A percentile compares a stretch with the other conserved stretches of the same genome.
These are phyloP conservation scores for Potorous gilbertii DNA, from an alignment of 2,797 vertebrate genomes.

Conservation along the genomic window DNA sequence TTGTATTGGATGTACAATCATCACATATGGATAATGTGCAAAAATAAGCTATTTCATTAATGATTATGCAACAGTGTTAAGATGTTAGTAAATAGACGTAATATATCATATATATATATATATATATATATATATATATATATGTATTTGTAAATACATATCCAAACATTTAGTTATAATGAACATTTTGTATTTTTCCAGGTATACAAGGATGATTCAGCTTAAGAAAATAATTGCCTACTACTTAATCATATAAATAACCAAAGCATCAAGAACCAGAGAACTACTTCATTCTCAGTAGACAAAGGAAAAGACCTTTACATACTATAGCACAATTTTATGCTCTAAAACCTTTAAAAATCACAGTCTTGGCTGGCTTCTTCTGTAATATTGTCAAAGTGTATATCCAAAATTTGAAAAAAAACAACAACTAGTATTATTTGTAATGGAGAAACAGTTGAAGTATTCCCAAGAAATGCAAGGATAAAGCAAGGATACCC, in stretches of 20 bases:
- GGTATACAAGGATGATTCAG: neutral
- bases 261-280: neutral
- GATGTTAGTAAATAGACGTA: neutral
- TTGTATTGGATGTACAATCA: neutral
- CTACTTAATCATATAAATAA: neutral
- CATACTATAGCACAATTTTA: neutral
- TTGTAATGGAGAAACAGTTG: neutral
- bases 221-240: neutral
- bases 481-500: neutral
- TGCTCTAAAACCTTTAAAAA: neutral
- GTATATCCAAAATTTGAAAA: neutral
- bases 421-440: neutral
- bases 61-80: neutral
- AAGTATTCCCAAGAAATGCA: neutral
- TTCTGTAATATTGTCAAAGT: neutral
- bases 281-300: neutral
- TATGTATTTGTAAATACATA: neutral
- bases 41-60: neutral
- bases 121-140: too few species aligned
- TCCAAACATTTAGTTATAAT: neutral
- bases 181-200: neutral
- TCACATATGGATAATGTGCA: neutral
- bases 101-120: neutral
- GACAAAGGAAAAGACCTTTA: neutral
- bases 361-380: neutral